Base-by-base conservation (phyloP, 2,888 invertebrate species). In the Scaeva pyrastri region DNA sequence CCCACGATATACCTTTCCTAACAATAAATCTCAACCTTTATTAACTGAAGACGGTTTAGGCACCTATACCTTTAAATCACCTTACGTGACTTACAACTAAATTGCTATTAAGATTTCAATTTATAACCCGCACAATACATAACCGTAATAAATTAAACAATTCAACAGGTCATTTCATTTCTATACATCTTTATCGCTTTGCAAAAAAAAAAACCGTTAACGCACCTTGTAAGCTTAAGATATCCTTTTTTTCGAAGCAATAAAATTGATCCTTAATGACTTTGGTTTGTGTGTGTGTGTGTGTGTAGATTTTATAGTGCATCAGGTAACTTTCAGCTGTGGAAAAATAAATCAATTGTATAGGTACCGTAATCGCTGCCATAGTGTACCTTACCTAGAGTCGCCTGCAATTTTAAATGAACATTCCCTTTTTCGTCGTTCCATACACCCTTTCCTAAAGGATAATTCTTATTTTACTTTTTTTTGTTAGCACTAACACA, bases 91-190 rank as follows among this genome's bases (percentile, higher is more conserved):
- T 31, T 36, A 66, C 66, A 68, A 50, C 68, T 50, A 39, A 52
- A 68, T 52, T 39, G 68, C 68, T 39, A 52, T 68, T 68, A 39
- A 64, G 7, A 14, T 11, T 68, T 41, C 50, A 52, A 23, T 68
- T 52, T 31, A 68, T 39, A n/a, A 52, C 52, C 52, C 23, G 36
- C 23, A 68, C 16, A 52, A 8, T 8, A 31, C 31, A 31, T 31
- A 31, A 68, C 23, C 68, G 23, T 23, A 52, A 68, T 68, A 68
- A 64, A 74, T 64, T 23, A 12, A 26, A 19, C 45, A 66, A 66
- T 66, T 36, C 19, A 56, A 76, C 56, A 76, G 75, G 75, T 76
- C 75, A 56, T 48, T 68, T 45, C 16, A n/a, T n/a, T n/a, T n/a
- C n/a, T n/a, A n/a, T 39, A 23, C 56, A 56, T 21, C 21, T 48